Evolutionary conservation across 2,888 invertebrate genomes (phyloP).

Genomic region (Volucella zonaria): DNA sequence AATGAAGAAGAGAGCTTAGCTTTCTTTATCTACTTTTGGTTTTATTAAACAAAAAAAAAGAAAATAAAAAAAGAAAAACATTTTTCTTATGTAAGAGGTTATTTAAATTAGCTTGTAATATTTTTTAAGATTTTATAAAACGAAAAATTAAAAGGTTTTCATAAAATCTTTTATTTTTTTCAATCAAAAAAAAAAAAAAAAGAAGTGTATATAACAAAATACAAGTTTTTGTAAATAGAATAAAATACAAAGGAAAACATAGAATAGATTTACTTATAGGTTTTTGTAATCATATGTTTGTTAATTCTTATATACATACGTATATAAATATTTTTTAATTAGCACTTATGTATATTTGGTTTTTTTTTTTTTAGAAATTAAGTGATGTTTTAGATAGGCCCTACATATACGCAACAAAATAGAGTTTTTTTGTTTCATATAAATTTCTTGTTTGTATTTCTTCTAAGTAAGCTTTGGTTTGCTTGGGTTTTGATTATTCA

Average conservation of each 20-base stretch:
- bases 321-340: conserved; percentile 12
- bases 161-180: conserved; percentile 60
- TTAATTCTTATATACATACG: conserved; percentile 30
- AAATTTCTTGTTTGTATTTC: conserved; percentile 22
- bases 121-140: conserved; percentile 29
- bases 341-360: conserved; percentile 2
- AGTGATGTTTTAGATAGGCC: conserved; percentile 7
- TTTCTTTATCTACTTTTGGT: conserved; percentile 35
- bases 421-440: conserved; percentile 3
- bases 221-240: conserved; percentile 28
- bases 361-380: not conserved
- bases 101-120: conserved; percentile 41
- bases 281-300: conserved; percentile 45
- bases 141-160: conserved; percentile 55
- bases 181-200: conserved; percentile 33
- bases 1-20: conserved; percentile 57
- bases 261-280: conserved; percentile 55
- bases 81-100: conserved; percentile 40
- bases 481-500: conserved; percentile 34
- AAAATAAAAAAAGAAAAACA: not conserved
- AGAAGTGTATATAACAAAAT: conserved; percentile 41
- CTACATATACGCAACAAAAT: conserved; percentile 27
- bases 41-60: conserved; percentile 4
- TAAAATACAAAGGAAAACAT: conserved; percentile 60
- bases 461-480: conserved; percentile 39